phyloP scores from a whole-genome alignment of 2,113 vertebrate genomes.

The Phoenicopterus ruber region DNA sequence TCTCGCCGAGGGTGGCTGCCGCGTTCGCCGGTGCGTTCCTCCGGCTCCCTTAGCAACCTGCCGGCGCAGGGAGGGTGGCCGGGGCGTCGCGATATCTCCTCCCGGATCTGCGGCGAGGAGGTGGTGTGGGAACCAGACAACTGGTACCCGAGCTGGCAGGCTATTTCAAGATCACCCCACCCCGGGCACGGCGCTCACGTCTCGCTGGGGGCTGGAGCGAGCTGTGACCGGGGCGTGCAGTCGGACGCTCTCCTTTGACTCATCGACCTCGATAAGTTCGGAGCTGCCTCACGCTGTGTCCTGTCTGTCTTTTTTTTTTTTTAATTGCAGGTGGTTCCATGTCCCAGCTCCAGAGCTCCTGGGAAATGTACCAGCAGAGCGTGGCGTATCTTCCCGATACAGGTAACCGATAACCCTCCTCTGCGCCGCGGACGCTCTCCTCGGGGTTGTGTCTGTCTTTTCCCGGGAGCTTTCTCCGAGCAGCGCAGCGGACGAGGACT shows the following conservation, averaged over 20 bases:
- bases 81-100: background rate
- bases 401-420: background rate
- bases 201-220: background rate
- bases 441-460: background rate
- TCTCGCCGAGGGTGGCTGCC: accelerated
- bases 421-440: too few relatives aligned
- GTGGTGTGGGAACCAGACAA: background rate
- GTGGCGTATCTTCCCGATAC: background rate
- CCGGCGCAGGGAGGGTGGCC: background rate
- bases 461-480: background rate
- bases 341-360: slow-evolving; percentile 23
- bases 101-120: accelerated
- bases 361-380: background rate
- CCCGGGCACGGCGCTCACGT: background rate
- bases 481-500: accelerated
- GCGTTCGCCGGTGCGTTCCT: background rate
- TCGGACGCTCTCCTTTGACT: background rate
- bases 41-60: background rate
- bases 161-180: background rate
- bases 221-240: background rate
- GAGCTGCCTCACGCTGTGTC: background rate
- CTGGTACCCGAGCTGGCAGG: background rate
- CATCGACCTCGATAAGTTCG: accelerated
- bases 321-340: slow-evolving; percentile 12
- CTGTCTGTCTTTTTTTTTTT: background rate